These are phyloP conservation scores for Eudyptes chrysolophus DNA, from an alignment of 2,113 vertebrate species.

Conservation along the genomic window DNA sequence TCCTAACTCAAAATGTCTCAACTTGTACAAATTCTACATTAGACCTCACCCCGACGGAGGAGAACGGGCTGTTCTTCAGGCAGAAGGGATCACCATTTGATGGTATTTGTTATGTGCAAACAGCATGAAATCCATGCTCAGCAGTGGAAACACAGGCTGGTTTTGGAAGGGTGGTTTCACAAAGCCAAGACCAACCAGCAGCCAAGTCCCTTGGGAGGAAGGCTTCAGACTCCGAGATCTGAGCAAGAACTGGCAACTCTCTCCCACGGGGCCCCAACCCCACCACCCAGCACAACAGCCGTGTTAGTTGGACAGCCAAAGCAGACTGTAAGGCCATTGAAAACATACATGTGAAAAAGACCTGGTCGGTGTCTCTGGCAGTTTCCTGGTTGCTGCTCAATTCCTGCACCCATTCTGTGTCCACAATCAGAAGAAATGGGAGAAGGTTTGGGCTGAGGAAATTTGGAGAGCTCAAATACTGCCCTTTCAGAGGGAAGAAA, in stretches of 20 bases:
- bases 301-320: not conserved
- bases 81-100: not conserved
- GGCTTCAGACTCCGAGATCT: not conserved
- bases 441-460: not conserved
- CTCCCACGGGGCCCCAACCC: accelerated
- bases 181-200: not conserved
- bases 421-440: not conserved
- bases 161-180: not conserved
- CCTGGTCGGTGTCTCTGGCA: not conserved
- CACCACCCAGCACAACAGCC: accelerated
- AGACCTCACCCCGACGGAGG: accelerated
- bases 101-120: not conserved
- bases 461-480: not conserved
- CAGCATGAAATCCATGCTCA: accelerated
- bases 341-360: accelerated
- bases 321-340: not conserved
- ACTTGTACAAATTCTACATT: not conserved
- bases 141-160: accelerated
- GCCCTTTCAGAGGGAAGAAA: not conserved
- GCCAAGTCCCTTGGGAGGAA: not conserved
- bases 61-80: not conserved
- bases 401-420: not conserved
- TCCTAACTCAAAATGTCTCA: not conserved
- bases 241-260: not conserved
- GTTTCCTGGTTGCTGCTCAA: not conserved